Evolutionary conservation across 2,888 invertebrate genomes (phyloP), one percentile per base, ranked within the genome.

Genomic region (Smittia sp.): DNA sequence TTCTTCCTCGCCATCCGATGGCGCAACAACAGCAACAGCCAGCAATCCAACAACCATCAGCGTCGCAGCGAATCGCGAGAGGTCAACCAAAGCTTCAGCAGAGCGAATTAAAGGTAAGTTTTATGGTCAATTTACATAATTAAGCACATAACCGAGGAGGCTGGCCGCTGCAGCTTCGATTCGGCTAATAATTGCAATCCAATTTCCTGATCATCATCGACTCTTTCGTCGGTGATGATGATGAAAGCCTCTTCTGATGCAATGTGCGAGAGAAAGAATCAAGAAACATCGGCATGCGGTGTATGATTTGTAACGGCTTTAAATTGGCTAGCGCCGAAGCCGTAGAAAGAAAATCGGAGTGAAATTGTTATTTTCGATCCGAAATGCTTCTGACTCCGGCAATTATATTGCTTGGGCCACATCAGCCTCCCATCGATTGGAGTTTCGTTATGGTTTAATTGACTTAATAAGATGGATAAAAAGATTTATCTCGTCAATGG

Each of bases 31-130:
- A 52, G 7, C 52, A 13, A 15, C n/a, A 46, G 4, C 18, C n/a
- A 46, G 9, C 22, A 18, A 18, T 58, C 18, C 58, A 9, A 20
- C 58, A 11, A 58, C 18, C 58, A 22, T 58, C 18, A 58, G 58
- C 58, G n/a, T 4, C 22, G n/a, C 58, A 58, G 11, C 58, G 18
- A 18, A 9, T 22, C 18, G 22, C 22, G 58, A 58, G 58, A 58
- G 58, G 58, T 58, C 58, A 58, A 58, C 18, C 18, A 58, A 58
- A 58, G 18, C 22, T 58, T 58, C 58, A 58, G 9, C 58, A 6
- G 58, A 58, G 20, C 9, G 58, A 58, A 58, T 18, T 22, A 58
- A 58, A 58, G 58, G 58, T 58, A 58, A 58, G 58, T 4, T 58
- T 58, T 58, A 11, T 11, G 46, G 3, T 11, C 22, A 22, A 58